Evolutionary conservation across 2,797 vertebrate species (phyloP).

Genomic region (Fundulus diaphanus): DNA sequence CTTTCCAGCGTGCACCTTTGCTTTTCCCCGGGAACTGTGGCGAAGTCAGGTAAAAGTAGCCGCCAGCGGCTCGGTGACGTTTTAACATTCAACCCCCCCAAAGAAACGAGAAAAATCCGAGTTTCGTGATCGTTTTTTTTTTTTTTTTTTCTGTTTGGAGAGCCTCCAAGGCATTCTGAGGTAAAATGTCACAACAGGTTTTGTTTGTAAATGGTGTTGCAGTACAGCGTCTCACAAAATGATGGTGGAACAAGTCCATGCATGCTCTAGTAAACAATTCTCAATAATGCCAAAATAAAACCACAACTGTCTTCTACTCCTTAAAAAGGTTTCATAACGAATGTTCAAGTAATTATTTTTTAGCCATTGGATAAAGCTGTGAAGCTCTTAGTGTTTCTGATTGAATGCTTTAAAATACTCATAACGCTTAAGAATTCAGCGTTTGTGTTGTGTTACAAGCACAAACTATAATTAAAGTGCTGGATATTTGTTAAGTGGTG

Average conservation of each 20-base stretch:
- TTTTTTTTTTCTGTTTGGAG: conserved; percentile 5
- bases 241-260: conserved; percentile 23
- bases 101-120: background rate
- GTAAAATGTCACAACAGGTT: conserved; percentile 19
- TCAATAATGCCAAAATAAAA: background rate
- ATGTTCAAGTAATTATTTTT: too few relatives aligned
- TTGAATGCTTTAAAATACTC: too few relatives aligned
- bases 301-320: background rate
- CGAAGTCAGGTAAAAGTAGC: conserved; percentile 1
- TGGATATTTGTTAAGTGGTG: too few relatives aligned
- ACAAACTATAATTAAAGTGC: too few relatives aligned
- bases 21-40: background rate
- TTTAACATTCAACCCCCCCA: background rate
- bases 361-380: background rate
- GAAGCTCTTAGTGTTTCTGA: background rate
- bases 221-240: background rate
- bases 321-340: background rate
- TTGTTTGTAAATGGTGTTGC: conserved; percentile 13
- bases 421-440: too few relatives aligned
- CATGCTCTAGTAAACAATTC: conserved; percentile 11
- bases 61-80: background rate
- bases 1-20: background rate
- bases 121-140: conserved; percentile 1
- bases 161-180: conserved; percentile 2
- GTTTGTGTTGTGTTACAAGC: too few relatives aligned